Conservation (phyloP, 2,113 vertebrate species). For the Triplophysa tibetana region DNA sequence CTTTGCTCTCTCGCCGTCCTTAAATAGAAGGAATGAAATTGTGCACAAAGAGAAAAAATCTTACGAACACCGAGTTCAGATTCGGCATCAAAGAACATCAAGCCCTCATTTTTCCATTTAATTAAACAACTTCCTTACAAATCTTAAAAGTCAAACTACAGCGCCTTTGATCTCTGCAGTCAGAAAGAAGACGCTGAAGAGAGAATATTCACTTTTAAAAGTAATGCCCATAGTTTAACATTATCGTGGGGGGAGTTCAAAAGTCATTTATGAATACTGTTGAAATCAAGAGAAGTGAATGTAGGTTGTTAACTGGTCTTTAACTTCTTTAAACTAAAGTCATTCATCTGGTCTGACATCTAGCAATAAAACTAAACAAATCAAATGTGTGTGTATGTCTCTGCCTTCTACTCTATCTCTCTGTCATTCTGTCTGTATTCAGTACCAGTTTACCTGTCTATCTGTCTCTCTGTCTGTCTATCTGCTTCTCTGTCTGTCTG, state of each 20-base stretch:
- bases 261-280: background rate
- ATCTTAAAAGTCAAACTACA: constrained; percentile 56
- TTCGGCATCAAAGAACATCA: constrained; percentile 72
- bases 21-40: constrained; percentile 63
- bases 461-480: no score
- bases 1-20: constrained; percentile 45
- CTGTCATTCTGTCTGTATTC: background rate
- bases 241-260: background rate
- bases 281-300: background rate
- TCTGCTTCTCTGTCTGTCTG: no score
- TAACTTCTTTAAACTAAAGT: no score
- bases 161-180: constrained; percentile 72
- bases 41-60: constrained; percentile 58
- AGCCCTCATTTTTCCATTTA: constrained; percentile 64
- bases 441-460: no score
- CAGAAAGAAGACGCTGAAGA: constrained; percentile 55
- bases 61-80: constrained; percentile 59
- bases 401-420: no score
- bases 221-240: constrained; percentile 38
- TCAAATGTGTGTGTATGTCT: no score
- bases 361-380: no score
- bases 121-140: constrained; percentile 72
- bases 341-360: no score
- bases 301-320: no score
- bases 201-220: constrained; percentile 61